phyloP scores from a whole-genome alignment of 2,888 invertebrate species.

The Pachydiplax longipennis region DNA sequence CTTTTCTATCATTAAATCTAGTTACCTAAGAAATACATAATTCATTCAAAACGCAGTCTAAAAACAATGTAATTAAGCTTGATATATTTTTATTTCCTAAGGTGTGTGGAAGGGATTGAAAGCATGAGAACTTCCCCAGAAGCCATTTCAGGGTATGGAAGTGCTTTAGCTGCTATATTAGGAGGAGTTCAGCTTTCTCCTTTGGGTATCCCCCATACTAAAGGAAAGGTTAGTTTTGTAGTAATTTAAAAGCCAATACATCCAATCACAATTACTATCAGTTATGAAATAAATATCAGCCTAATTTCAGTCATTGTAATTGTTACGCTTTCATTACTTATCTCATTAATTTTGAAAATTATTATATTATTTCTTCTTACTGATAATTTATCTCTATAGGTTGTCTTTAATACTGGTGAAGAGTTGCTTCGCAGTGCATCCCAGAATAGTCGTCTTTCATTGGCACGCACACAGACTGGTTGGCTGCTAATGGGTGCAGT shows the following conservation, averaged over 20 bases:
- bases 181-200: conserved; percentile 91
- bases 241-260: conserved; percentile 18
- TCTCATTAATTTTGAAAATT: background rate
- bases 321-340: background rate
- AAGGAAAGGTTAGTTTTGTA: conserved; percentile 79
- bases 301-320: too few species aligned
- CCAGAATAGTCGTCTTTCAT: conserved; percentile 93
- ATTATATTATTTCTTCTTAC: background rate
- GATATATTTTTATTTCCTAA: conserved; percentile 46
- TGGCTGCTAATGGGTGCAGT: conserved; percentile 97
- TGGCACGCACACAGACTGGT: conserved; percentile 95
- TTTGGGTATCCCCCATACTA: conserved; percentile 93
- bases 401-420: conserved; percentile 95
- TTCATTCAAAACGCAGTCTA: too few species aligned
- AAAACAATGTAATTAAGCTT: too few species aligned
- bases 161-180: conserved; percentile 90
- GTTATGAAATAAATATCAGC: background rate
- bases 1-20: too few species aligned
- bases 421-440: conserved; percentile 94
- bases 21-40: too few species aligned
- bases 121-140: conserved; percentile 88
- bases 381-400: conserved; percentile 57
- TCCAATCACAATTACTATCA: background rate
- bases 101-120: conserved; percentile 87
- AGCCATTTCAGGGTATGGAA: conserved; percentile 90